Evolutionary conservation across 2,113 vertebrate genomes (phyloP).

Genomic region (Hirundichthys speculiger): DNA sequence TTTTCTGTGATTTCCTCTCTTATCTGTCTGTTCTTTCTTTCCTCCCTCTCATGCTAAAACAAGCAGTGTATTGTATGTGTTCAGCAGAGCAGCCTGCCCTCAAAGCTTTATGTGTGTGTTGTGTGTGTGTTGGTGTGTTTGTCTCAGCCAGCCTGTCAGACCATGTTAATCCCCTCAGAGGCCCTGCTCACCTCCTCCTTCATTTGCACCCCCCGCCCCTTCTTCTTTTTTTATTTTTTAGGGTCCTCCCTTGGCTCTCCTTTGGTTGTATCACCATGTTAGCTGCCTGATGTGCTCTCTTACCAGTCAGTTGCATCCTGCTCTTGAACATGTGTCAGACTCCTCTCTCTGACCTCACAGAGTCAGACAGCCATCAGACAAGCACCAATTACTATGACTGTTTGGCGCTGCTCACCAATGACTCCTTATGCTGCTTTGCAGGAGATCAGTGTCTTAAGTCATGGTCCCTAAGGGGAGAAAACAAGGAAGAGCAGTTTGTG

Average conservation of each 20-base stretch:
- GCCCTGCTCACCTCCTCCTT: slow-evolving; percentile 63
- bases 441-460: slow-evolving; percentile 54
- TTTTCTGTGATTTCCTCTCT: slow-evolving; percentile 62
- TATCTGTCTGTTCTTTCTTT: slow-evolving; percentile 62
- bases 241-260: background rate
- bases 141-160: slow-evolving; percentile 74
- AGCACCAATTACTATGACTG: slow-evolving; percentile 46
- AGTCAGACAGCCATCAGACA: slow-evolving; percentile 63
- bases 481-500: slow-evolving; percentile 8
- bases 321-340: slow-evolving; percentile 11
- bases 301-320: slow-evolving; percentile 46
- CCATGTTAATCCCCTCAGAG: slow-evolving; percentile 76
- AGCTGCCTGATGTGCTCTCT: slow-evolving; percentile 42
- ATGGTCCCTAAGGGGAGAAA: slow-evolving; percentile 40
- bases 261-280: slow-evolving; percentile 23
- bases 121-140: slow-evolving; percentile 33
- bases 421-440: slow-evolving; percentile 71
- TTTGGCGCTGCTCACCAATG: slow-evolving; percentile 27
- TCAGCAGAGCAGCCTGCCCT: slow-evolving; percentile 72
- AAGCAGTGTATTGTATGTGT: slow-evolving; percentile 74
- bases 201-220: slow-evolving; percentile 1
- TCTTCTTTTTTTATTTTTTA: background rate
- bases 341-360: slow-evolving; percentile 51
- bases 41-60: slow-evolving; percentile 67
- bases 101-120: slow-evolving; percentile 50